Base-by-base conservation (phyloP, 2,797 vertebrate species). In the Epinephelus awoara region DNA sequence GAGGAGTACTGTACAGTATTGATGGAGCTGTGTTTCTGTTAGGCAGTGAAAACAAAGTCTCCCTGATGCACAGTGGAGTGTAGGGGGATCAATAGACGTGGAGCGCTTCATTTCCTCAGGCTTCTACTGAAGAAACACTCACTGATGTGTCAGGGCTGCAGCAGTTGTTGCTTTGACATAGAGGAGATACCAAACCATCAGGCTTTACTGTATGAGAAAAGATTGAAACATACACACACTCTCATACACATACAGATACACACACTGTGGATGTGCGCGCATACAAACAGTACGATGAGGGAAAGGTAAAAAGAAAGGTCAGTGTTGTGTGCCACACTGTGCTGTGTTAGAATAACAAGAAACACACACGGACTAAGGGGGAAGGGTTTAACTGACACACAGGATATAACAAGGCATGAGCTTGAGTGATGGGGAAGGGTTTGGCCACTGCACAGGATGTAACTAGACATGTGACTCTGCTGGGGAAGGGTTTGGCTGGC, bases 1-100 rank as follows among this genome's bases (percentile, higher is more conserved):
- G 90, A 91, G 88, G 83, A 91, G 84, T 88, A 89, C 87, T 90
- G 89, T 92, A 91, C 91, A 79, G 93, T 94, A 94, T 94, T 94
- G 92, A 94, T 93, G 92, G 93, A 93, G 90, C 93, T 87, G 88
- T 94, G 93, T 94, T 93, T 93, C 93, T 93, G 92, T 93, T 91
- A 93, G 92, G 91, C 91, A 91, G 91, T 90, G 92, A 93, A 93
- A 95, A 94, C 92, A 95, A 93, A 92, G 92, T 91, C 92, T 94
- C 94, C 92, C 94, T 82, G 91, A 94, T 91, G 92, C 91, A 92
- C 93, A 86, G 91, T 77, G 85, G 89, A 91, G 93, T 92, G 93
- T 90, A 90, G 91, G 83, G 93, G 91, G 94, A 95, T 95, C 94
- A 94, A 95, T 95, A 94, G 92, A 93, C 18, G 83, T 54, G 87